Evolutionary conservation across 2,797 vertebrate species (phyloP), one percentile per base, ranked within the genome.

Genomic region (Caiman crocodilus): DNA sequence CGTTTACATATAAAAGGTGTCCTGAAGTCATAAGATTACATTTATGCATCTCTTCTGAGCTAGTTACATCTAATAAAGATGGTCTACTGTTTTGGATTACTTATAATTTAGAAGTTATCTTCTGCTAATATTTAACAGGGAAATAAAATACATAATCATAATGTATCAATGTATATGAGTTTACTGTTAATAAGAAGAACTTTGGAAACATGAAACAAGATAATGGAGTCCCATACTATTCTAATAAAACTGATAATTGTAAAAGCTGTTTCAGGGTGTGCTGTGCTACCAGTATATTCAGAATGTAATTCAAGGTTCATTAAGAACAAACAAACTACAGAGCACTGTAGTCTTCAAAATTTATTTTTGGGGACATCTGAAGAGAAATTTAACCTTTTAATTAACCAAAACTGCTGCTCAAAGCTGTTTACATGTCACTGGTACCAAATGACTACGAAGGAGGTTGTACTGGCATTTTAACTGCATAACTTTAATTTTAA

Each of bases 171-270:
- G 87, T 81, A 4, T 26, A 26, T 82, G 13, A 92, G 64, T 4
- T 58, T 28, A 10, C 25, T 21, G 42, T 61, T 79, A 59, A 84
- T 0, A 0, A 25, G 21, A 3, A 8, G 26, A 5, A 3, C 7
- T 61, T n/a, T 14, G 23, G 12, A 16, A 81, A 71, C 35, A 50
- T 5, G 3, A 87, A 91, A 64, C 5, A 78, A 35, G 2, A 80
- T 15, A 94, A 61, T 6, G 4, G 61, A 78, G 30, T 60, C 26
- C 30, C 7, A 77, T 61, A 87, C 10, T 10, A 3, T 3, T 3
- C 14, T 58, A 42, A 55, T 42, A 58, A 77, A 75, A 32, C 20
- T 13, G 32, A 69, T 10, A 87, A 30, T 4, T 6, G 26, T 81
- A 83, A 61, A 65, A 71, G 17, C 9, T 59, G 55, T 17, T 74